Evolutionary conservation across 2,888 invertebrate genomes (phyloP), one percentile per base, ranked within the genome.

Genomic region (Diaperis boleti): DNA sequence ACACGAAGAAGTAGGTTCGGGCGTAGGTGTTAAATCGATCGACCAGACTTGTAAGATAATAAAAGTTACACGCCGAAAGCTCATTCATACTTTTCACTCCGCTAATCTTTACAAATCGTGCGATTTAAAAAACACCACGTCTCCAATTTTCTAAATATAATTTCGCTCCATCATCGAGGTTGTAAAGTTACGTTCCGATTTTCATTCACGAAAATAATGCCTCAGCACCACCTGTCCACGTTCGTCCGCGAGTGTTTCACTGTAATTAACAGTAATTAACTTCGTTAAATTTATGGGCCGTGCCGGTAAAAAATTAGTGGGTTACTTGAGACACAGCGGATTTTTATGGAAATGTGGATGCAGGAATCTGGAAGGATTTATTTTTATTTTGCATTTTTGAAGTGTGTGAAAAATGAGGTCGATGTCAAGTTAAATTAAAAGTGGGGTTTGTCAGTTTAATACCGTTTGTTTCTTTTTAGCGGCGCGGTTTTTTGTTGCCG

Each of bases 231-330:
- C 41, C 54, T 54, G 42, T 42, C 45, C 45, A 44, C 22, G 22
- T 1, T 26, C 39, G 41, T 39, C 37, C 17, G 39, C 42, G 54
- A 42, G 42, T 54, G 54, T 50, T 50, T 54, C 54, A 26, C 54
- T 54, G 31, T 54, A 54, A 54, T 42, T 54, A 54, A 42, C 54
- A 54, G n/a, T n/a, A n/a, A 41, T 54, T 54, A 54, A 41, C 17
- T 14, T 26, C 29, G 42, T 42, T 31, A 41, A 54, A 54, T 41
- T 39, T 41, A 42, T 29, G 54, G 42, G 4, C 11, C 3, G 20
- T 2, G 18, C 2, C 1, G 11, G 15, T 20, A 42, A 42, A 42
- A 42, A 22, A 13, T 10, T 13, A 42, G 10, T 10, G 18, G 41
- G 15, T 42, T 42, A 33, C 33, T 33, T n/a, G n/a, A 33, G 33